phyloP scores from a whole-genome alignment of 2,113 vertebrate species.

The Micronisus gabar region DNA sequence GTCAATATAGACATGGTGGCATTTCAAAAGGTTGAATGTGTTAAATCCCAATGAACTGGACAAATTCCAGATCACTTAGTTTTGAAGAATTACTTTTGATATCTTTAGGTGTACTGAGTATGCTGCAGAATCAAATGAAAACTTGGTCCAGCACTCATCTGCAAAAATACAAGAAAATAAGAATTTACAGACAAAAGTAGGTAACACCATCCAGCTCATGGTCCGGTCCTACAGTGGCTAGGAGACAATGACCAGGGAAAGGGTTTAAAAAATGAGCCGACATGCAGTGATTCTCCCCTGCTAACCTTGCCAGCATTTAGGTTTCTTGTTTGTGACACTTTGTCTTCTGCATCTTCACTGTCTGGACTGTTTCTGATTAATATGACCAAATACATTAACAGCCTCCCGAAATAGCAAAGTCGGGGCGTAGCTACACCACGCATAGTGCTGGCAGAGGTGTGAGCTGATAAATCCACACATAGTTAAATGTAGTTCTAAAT shows the following conservation, averaged over 20 bases:
- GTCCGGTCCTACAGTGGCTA: neutral
- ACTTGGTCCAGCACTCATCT: neutral
- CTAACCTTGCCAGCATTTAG: neutral
- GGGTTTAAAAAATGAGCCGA: neutral
- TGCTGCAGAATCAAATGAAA: neutral
- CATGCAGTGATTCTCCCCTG: neutral
- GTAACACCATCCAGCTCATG: neutral
- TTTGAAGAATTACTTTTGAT: neutral
- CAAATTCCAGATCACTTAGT: neutral
- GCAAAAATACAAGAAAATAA: neutral
- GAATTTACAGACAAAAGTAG: neutral
- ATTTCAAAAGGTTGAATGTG: neutral
- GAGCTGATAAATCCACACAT: neutral
- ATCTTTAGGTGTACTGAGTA: neutral
- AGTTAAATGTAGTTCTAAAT: neutral
- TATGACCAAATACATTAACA: neutral
- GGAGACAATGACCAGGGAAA: neutral
- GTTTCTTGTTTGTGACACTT: neutral
- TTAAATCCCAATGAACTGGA: neutral
- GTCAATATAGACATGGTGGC: neutral
- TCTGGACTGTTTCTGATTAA: neutral
- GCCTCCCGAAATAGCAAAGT: neutral
- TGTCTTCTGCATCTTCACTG: neutral
- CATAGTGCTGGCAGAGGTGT: neutral
- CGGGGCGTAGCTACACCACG: neutral